Conservation (phyloP, 2,797 vertebrate genomes). For the Tenualosa ilisha region DNA sequence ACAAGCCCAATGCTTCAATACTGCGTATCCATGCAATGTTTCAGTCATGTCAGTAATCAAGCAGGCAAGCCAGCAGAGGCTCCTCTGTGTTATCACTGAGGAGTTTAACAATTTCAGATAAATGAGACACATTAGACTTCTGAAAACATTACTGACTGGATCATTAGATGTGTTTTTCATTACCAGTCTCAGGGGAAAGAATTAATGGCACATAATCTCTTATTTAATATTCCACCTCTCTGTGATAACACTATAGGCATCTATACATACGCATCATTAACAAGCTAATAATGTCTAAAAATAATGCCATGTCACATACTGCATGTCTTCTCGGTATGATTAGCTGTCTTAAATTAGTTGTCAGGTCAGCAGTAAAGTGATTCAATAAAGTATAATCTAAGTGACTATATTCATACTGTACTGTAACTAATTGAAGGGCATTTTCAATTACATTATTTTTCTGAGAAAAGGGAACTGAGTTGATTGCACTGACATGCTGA, state of each 20-base stretch:
- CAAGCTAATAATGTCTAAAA: neutral
- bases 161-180: neutral
- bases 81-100: neutral
- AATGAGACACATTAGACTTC: neutral
- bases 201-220: neutral
- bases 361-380: neutral
- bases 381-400: neutral
- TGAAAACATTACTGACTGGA: neutral
- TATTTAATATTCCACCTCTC: neutral
- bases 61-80: neutral
- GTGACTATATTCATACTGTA: neutral
- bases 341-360: neutral
- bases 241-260: neutral
- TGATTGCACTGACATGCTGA: slow-evolving; percentile 14
- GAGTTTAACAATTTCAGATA: neutral
- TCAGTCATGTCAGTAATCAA: neutral
- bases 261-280: neutral
- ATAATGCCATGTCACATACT: neutral
- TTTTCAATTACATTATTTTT: neutral
- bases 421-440: slow-evolving; percentile 13
- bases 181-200: neutral
- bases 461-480: neutral
- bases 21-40: neutral
- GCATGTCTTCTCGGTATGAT: neutral
- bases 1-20: neutral